Conservation (phyloP, 2,113 vertebrate species). For the Ctenodactylus gundi region DNA sequence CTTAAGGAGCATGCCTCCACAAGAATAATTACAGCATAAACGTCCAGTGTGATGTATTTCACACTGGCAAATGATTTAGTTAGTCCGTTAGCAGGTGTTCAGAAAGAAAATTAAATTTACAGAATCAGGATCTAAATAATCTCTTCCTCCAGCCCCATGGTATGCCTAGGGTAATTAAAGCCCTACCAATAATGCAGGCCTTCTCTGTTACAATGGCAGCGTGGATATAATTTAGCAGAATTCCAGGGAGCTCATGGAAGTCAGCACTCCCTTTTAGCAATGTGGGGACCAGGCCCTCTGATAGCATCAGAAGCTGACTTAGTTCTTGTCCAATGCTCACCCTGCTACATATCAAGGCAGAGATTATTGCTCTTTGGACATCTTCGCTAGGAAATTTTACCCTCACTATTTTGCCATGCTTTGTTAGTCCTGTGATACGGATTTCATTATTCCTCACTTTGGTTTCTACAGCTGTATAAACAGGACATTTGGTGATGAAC, state of each 20-base stretch:
- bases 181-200: constrained; percentile 35
- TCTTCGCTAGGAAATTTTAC: background rate
- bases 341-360: constrained; percentile 32
- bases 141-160: constrained; percentile 25
- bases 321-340: background rate
- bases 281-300: background rate
- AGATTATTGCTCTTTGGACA: constrained; percentile 26
- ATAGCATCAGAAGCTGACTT: constrained; percentile 56
- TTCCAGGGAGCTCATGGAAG: background rate
- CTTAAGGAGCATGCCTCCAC: background rate
- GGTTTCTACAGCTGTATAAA: constrained; percentile 33
- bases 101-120: constrained; percentile 68
- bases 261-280: background rate
- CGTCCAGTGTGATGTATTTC: constrained; percentile 38
- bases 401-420: background rate
- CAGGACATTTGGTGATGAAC: background rate
- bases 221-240: constrained; percentile 28
- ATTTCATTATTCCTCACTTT: background rate
- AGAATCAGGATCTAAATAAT: constrained; percentile 46
- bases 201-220: background rate
- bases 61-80: constrained; percentile 56
- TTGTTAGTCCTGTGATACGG: background rate
- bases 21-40: constrained; percentile 44
- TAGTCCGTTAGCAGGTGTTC: constrained; percentile 66
- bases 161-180: constrained; percentile 36